phyloP scores from a whole-genome alignment of 2,113 vertebrate species.

The Corvus moneduloides region DNA sequence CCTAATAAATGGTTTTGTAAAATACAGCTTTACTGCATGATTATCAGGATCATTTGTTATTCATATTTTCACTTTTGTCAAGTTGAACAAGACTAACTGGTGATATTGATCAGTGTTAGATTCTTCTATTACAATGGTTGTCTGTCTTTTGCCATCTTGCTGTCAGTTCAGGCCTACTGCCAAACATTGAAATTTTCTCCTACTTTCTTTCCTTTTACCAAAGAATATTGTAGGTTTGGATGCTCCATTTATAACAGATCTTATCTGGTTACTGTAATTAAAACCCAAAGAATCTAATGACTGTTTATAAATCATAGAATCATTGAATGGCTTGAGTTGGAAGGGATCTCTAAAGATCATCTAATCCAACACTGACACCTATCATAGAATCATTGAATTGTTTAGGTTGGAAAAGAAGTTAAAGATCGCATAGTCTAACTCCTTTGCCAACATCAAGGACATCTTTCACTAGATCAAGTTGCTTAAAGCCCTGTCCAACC shows the following conservation, averaged over 20 bases:
- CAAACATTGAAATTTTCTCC: not conserved
- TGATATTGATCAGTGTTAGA: not conserved
- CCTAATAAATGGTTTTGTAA: not conserved
- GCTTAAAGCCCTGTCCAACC: not conserved
- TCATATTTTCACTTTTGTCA: not conserved
- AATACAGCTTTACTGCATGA: not conserved
- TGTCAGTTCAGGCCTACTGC: not conserved
- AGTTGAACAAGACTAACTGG: not conserved
- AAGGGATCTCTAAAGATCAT: not conserved
- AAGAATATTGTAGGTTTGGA: not conserved
- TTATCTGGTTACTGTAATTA: not conserved
- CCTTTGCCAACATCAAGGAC: not conserved
- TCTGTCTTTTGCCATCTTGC: not conserved
- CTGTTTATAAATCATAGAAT: not conserved
- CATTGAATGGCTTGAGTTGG: not conserved
- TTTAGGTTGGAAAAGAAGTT: not conserved
- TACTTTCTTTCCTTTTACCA: not conserved
- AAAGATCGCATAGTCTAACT: not conserved
- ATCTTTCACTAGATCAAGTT: not conserved
- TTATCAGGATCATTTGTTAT: not conserved
- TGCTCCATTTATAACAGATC: not conserved
- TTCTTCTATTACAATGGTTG: not conserved
- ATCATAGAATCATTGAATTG: not conserved
- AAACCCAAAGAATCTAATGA: not conserved
- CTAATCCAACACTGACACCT: not conserved